Percentiles rank a stretch among this genome's conserved stretches.
Evolutionary conservation across 2,113 vertebrate species (phyloP).

Genomic region (Austrofundulus limnaeus): DNA sequence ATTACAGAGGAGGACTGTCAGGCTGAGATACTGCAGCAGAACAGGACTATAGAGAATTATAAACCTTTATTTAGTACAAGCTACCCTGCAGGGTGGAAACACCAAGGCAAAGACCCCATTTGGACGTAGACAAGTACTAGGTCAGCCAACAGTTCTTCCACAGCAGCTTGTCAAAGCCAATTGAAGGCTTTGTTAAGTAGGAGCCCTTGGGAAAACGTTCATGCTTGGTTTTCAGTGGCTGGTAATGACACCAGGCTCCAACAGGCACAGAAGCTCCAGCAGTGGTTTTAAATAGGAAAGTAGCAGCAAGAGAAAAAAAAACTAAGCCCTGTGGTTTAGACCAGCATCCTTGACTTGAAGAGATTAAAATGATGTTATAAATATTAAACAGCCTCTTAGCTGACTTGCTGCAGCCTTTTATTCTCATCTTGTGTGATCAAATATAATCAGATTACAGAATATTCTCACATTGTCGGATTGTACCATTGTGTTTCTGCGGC

Average conservation of each 20-base stretch:
- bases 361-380: not conserved
- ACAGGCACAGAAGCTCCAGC: conserved; percentile 29
- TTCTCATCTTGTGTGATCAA: not conserved
- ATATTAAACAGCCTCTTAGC: not conserved
- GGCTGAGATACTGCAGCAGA: conserved; percentile 9
- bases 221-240: conserved; percentile 55
- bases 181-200: conserved; percentile 55
- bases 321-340: not conserved
- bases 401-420: not conserved
- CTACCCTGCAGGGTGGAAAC: conserved; percentile 6
- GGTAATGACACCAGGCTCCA: conserved; percentile 58
- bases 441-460: not conserved
- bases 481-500: not conserved
- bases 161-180: conserved; percentile 38
- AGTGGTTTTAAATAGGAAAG: conserved; percentile 26
- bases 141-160: conserved; percentile 39
- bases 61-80: not conserved
- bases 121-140: conserved; percentile 38
- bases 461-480: not conserved
- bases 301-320: not conserved
- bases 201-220: conserved; percentile 42
- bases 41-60: not conserved
- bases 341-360: not conserved
- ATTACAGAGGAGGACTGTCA: conserved; percentile 21
- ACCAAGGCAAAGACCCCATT: conserved; percentile 22